Conservation (phyloP, 2,888 invertebrate genomes). For the Diploptera punctata region DNA sequence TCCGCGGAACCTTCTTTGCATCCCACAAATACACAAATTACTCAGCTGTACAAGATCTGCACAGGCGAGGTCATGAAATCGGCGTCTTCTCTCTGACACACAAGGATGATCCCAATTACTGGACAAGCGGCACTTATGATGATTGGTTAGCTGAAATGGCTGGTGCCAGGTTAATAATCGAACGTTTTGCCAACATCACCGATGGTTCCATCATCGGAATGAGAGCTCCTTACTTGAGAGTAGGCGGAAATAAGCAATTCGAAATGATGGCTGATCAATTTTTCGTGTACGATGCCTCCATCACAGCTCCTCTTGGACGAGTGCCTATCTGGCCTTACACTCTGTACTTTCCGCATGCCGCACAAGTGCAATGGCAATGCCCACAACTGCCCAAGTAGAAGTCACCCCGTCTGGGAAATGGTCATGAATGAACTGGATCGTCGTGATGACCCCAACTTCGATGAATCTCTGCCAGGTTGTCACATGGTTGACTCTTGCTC, state of each 20-base stretch:
- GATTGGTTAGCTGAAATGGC: conserved; percentile 97
- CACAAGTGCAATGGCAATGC: conserved; percentile 95
- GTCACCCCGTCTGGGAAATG: conserved; percentile 96
- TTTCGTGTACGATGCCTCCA: conserved; percentile 94
- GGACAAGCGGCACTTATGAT: conserved; percentile 86
- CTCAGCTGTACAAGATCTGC: conserved; percentile 87
- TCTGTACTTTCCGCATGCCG: conserved; percentile 94
- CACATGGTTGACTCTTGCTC: conserved; percentile 95
- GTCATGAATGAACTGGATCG: conserved; percentile 95
- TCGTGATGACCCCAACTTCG: conserved; percentile 92
- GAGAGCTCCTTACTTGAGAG: conserved; percentile 86
- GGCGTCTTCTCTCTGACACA: conserved; percentile 91
- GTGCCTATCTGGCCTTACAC: conserved; percentile 98
- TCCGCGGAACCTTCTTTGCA: conserved; percentile 90
- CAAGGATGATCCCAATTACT: conserved; percentile 91
- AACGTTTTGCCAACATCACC: conserved; percentile 90
- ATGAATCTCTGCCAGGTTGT: conserved; percentile 92
- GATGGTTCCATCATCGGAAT: conserved; percentile 90
- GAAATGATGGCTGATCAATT: conserved; percentile 97
- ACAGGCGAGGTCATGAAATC: conserved; percentile 90
- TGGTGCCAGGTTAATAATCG: conserved; percentile 83
- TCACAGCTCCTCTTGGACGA: conserved; percentile 86
- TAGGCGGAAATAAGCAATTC: conserved; percentile 94
- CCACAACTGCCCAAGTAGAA: conserved; percentile 81
- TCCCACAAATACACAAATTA: conserved; percentile 94